A percentile compares a stretch with the other conserved stretches of the same genome.
phyloP scores from a whole-genome alignment of 2,888 invertebrate species.

The Euclidia mi region DNA sequence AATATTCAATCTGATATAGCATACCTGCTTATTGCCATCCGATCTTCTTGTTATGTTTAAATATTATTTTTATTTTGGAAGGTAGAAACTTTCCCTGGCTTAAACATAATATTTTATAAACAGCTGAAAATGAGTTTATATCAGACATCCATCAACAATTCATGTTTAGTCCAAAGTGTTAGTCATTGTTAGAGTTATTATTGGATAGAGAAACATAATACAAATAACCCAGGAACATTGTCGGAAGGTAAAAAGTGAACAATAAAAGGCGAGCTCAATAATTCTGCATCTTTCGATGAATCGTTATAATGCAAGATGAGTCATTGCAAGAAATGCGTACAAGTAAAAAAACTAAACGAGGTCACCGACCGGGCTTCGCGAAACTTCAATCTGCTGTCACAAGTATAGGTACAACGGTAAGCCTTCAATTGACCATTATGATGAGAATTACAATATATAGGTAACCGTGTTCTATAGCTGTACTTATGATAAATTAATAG shows the following conservation, averaged over 20 bases:
- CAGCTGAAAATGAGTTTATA: too few relatives aligned
- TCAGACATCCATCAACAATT: too few relatives aligned
- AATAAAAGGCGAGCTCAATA: conserved; percentile 43
- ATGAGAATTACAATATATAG: conserved; percentile 10
- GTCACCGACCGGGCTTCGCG: conserved; percentile 55
- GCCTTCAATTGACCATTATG: conserved; percentile 45
- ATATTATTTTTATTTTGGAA: too few relatives aligned
- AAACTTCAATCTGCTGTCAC: conserved; percentile 35
- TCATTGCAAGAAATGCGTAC: conserved; percentile 53
- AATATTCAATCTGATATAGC: too few relatives aligned
- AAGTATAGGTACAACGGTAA: conserved; percentile 23
- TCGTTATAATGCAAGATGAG: conserved; percentile 60
- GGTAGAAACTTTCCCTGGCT: too few relatives aligned
- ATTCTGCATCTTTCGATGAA: conserved; percentile 38
- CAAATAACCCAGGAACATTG: neutral
- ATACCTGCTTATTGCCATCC: too few relatives aligned
- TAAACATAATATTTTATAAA: too few relatives aligned
- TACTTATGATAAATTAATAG: neutral
- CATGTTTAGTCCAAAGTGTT: too few relatives aligned
- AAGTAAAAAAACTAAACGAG: conserved; percentile 53
- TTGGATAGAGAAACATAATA: neutral
- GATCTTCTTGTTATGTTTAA: too few relatives aligned
- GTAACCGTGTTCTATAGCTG: conserved; percentile 21
- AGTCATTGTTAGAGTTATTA: too few relatives aligned
- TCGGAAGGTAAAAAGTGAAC: conserved; percentile 22